Percentiles rank a stretch among this genome's conserved stretches.
These are phyloP conservation scores for Heliconius congener DNA, from an alignment of 1,140 invertebrate genomes.

Conservation along the genomic window DNA sequence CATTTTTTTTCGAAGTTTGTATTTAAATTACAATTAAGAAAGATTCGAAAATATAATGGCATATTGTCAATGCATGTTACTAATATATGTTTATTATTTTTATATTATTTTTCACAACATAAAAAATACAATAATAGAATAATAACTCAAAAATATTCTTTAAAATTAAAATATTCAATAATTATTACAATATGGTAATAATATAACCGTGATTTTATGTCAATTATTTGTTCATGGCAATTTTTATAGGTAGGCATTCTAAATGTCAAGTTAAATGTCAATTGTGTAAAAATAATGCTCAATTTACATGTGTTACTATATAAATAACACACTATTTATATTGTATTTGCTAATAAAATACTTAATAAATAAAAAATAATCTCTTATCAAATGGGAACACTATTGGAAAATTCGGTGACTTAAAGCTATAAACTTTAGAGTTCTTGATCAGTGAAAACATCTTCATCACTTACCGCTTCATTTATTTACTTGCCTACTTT, in stretches of 20 bases:
- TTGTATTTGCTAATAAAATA: background rate
- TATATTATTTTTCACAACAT: too few relatives aligned
- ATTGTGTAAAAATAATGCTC: slow-evolving; percentile 41
- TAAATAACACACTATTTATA: slow-evolving; percentile 36
- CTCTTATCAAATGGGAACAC: background rate
- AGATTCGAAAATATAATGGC: too few relatives aligned
- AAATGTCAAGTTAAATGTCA: slow-evolving; percentile 24
- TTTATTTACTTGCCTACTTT: slow-evolving; percentile 25
- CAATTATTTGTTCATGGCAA: background rate
- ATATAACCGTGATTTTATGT: background rate
- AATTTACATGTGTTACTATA: slow-evolving; percentile 46
- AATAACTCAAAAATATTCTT: too few relatives aligned
- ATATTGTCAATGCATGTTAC: too few relatives aligned
- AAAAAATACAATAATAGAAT: too few relatives aligned
- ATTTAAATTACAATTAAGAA: too few relatives aligned
- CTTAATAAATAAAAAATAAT: background rate
- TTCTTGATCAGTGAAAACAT: slow-evolving; percentile 24
- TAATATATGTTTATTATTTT: too few relatives aligned
- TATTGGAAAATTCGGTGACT: background rate
- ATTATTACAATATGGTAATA: too few relatives aligned
- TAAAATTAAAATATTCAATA: too few relatives aligned
- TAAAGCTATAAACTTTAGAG: background rate
- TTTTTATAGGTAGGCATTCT: background rate
- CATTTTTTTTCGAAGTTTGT: too few relatives aligned
- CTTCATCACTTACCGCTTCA: slow-evolving; percentile 22